A percentile compares a stretch with the other conserved stretches of the same genome.
Conservation (phyloP, 2,113 vertebrate species). For the Pithys albifrons region DNA sequence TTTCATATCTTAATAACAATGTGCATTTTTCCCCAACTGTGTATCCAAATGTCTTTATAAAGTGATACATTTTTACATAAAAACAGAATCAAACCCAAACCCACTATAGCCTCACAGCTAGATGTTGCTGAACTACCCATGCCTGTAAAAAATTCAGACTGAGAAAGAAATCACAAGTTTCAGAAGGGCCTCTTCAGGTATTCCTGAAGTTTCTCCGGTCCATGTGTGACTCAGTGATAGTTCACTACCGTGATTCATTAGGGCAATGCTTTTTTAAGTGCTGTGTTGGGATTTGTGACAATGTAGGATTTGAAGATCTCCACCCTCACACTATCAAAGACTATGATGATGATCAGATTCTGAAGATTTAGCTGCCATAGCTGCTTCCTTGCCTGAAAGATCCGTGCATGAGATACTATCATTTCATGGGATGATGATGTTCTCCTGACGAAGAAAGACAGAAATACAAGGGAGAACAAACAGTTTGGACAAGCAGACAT, state of each 20-base stretch:
- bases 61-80: neutral
- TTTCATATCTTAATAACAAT: neutral
- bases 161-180: neutral
- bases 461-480: neutral
- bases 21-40: neutral
- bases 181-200: neutral
- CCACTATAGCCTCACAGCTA: neutral
- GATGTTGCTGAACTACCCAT: neutral
- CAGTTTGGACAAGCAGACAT: neutral
- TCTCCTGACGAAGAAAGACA: neutral
- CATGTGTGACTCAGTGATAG: fast-evolving
- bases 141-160: neutral
- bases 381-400: neutral
- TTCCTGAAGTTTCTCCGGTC: neutral
- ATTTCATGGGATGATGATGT: neutral
- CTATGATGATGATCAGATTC: neutral
- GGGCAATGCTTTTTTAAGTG: neutral
- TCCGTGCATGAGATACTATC: fast-evolving
- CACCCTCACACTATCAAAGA: neutral
- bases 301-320: neutral
- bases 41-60: neutral
- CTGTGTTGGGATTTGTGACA: neutral
- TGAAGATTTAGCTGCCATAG: neutral
- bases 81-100: neutral
- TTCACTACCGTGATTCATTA: neutral